Conservation (phyloP, 2,113 vertebrate species). For the Dissostichus mawsoni region DNA sequence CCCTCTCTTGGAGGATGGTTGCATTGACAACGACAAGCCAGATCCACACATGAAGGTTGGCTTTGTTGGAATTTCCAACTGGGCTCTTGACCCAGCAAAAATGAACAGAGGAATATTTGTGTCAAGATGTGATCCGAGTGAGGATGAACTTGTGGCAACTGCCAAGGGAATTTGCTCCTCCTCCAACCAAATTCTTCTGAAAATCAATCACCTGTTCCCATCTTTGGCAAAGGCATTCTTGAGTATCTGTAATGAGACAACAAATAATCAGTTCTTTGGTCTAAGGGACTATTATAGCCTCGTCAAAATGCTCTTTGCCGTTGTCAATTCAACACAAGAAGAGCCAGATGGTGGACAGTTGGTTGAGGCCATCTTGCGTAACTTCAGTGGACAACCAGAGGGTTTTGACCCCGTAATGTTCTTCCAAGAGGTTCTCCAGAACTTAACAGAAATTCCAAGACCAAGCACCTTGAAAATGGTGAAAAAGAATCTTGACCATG, state of each 20-base stretch:
- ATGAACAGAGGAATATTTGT: constrained; percentile 89
- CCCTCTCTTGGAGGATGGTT: constrained; percentile 86
- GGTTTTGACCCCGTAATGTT: constrained; percentile 72
- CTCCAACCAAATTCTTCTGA: constrained; percentile 55
- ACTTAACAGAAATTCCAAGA: constrained; percentile 56
- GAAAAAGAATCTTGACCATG: constrained; percentile 77
- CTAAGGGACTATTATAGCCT: constrained; percentile 86
- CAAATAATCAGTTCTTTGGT: constrained; percentile 84
- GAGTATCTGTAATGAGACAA: constrained; percentile 70
- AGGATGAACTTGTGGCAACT: constrained; percentile 83
- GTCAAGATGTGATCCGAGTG: constrained; percentile 82
- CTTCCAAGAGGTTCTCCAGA: constrained; percentile 72
- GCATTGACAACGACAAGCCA: constrained; percentile 83
- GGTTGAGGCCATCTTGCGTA: constrained; percentile 81
- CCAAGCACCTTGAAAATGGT: constrained; percentile 81
- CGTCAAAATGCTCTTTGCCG: constrained; percentile 83
- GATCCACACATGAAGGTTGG: constrained; percentile 85
- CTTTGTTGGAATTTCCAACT: constrained; percentile 88
- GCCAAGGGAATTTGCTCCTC: constrained; percentile 85
- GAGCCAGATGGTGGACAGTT: constrained; percentile 72
- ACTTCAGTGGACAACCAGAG: constrained; percentile 84
- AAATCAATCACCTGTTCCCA: constrained; percentile 81
- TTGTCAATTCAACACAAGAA: constrained; percentile 64
- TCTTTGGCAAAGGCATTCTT: constrained; percentile 81
- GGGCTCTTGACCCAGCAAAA: constrained; percentile 88